Evolutionary conservation across 2,888 invertebrate genomes (phyloP).

Genomic region (Subacronicta megacephala): DNA sequence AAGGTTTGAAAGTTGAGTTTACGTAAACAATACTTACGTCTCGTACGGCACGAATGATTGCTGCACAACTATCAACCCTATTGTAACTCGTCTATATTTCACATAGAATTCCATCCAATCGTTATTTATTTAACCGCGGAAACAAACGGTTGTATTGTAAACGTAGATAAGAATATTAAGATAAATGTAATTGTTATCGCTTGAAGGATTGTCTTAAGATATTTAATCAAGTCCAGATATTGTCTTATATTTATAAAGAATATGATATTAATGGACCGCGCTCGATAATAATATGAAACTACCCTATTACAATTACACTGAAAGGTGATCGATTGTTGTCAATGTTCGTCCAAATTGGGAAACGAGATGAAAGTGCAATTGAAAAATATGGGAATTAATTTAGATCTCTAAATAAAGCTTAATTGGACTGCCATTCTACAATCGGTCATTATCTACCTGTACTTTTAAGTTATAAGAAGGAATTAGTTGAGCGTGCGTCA

Average conservation of each 20-base stretch:
- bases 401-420: neutral
- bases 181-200: constrained; percentile 50
- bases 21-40: too few species aligned
- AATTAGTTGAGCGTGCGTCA: too few species aligned
- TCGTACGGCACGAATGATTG: constrained; percentile 19
- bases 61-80: constrained; percentile 9
- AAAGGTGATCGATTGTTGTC: constrained; percentile 8
- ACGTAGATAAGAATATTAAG: constrained; percentile 37
- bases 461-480: neutral
- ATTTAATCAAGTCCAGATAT: constrained; percentile 25
- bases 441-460: constrained; percentile 8
- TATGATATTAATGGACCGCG: constrained; percentile 28
- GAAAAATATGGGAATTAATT: neutral
- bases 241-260: constrained; percentile 11
- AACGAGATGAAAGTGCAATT: neutral
- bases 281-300: constrained; percentile 24
- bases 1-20: too few species aligned
- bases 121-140: constrained; percentile 42
- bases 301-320: constrained; percentile 1
- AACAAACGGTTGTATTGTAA: constrained; percentile 50
- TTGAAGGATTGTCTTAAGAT: constrained; percentile 34
- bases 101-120: constrained; percentile 57
- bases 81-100: constrained; percentile 36
- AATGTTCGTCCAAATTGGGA: neutral
- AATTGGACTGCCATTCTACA: neutral